Conservation (phyloP, 2,113 vertebrate genomes). For the Vidua chalybeata region DNA sequence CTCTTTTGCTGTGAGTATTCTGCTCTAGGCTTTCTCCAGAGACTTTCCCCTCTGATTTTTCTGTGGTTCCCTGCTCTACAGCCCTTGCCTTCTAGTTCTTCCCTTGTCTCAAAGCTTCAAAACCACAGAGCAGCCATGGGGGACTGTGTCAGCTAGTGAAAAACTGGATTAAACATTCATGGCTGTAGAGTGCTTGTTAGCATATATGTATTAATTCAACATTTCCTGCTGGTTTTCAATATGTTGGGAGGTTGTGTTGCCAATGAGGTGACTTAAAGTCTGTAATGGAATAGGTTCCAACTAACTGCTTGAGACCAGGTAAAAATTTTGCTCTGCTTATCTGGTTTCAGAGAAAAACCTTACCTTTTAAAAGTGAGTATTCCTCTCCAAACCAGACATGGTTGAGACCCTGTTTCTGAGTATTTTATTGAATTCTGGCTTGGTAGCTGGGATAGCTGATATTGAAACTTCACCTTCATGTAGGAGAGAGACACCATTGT, state of each 20-base stretch:
- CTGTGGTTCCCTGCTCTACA: not conserved
- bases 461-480: not conserved
- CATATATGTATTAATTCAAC: conserved; percentile 55
- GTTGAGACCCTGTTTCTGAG: not conserved
- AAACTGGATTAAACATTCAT: conserved; percentile 44
- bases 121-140: not conserved
- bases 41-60: not conserved
- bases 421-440: not conserved
- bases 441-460: not conserved
- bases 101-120: not conserved
- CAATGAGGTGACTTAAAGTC: not conserved
- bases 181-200: conserved; percentile 19
- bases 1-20: not conserved
- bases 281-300: not conserved
- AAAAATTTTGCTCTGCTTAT: not conserved
- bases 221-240: conserved; percentile 36
- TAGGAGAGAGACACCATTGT: not conserved
- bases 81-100: not conserved
- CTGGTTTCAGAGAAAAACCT: not conserved
- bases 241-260: conserved; percentile 1
- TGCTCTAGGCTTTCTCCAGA: not conserved
- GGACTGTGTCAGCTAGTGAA: not conserved
- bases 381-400: not conserved
- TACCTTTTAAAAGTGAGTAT: not conserved
- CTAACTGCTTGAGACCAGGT: not conserved